A percentile compares a stretch with the other conserved stretches of the same genome.
Evolutionary conservation across 2,797 vertebrate species (phyloP).

Genomic region (Eidolon dupreanum): DNA sequence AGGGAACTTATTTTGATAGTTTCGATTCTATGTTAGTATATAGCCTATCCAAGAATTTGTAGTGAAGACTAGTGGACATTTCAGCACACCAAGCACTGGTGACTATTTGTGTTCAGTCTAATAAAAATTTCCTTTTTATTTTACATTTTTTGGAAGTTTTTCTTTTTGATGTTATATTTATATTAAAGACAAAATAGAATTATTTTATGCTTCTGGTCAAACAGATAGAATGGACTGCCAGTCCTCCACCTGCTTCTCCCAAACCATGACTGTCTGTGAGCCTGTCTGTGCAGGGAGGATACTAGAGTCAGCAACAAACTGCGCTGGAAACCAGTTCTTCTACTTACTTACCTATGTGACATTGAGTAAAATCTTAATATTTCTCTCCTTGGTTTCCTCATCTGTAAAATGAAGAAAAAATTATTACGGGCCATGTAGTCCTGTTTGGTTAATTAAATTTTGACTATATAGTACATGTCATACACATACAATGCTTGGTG

Average conservation of each 20-base stretch:
- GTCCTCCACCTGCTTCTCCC: conserved; percentile 25
- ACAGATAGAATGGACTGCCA: neutral
- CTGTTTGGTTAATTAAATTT: neutral
- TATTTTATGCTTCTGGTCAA: neutral
- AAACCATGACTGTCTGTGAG: neutral
- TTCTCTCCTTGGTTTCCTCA: neutral
- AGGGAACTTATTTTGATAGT: neutral
- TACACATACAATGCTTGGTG: rapidly evolving
- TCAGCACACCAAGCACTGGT: neutral
- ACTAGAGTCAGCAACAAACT: neutral
- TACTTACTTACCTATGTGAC: neutral
- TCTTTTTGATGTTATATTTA: conserved; percentile 25
- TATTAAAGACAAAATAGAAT: conserved; percentile 45
- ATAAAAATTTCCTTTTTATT: neutral
- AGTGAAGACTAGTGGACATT: neutral
- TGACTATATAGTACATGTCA: rapidly evolving
- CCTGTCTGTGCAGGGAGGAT: neutral
- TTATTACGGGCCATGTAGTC: neutral
- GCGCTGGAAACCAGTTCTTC: neutral
- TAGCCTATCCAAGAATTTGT: neutral
- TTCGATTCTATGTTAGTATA: neutral
- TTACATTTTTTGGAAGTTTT: neutral
- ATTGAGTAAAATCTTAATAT: neutral
- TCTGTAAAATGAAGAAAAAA: neutral
- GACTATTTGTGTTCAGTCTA: neutral